Base-by-base conservation (phyloP, 2,888 invertebrate genomes). In the Smittia aterrima region DNA sequence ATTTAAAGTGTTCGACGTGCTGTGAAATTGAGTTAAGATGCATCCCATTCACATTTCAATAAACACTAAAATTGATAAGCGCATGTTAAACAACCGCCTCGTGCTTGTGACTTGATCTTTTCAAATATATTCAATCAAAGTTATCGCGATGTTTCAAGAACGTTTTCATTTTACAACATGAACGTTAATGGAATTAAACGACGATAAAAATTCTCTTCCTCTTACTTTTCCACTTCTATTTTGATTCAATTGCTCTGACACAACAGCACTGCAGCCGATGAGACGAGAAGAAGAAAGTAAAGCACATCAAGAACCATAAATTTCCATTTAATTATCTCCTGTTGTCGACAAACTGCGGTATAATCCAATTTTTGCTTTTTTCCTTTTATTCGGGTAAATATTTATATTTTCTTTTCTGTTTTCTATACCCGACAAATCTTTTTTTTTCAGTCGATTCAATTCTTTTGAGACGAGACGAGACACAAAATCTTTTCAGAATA, bases 311-410 rank as follows among this genome's bases (percentile, higher is more conserved):
- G 62, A 72, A 25, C 72, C 58, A 72, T 72, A 72, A 72, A 72
- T 72, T 72, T 72, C 58, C 72, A 72, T 72, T 72, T 72, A 72
- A 72, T 72, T 72, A 72, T 72, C 58, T 72, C 62, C 72, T 58
- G 54, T 72, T 62, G 62, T 72, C 40, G 62, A 72, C 72, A 62
- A 72, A 72, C 62, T 72, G 40, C 22, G 72, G 72, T 40, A 54
- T 72, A 62, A 72, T 62, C 62, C 72, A 58, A 72, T 62, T 72
- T 72, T 62, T 16, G 13, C 13, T 18, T 70, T 54, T 24, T 20
- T 40, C 25, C 27, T 68, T 25, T 41, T 13, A 53, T 70, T 53
- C 20, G 18, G 72, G 58, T 72, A 72, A 72, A 70, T 70, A 70
- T 70, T 70, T 70, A 25, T 70, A 20, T 70, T 54, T 54, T 47